phyloP scores from a whole-genome alignment of 2,888 invertebrate genomes.

The Mythimna loreyi region DNA sequence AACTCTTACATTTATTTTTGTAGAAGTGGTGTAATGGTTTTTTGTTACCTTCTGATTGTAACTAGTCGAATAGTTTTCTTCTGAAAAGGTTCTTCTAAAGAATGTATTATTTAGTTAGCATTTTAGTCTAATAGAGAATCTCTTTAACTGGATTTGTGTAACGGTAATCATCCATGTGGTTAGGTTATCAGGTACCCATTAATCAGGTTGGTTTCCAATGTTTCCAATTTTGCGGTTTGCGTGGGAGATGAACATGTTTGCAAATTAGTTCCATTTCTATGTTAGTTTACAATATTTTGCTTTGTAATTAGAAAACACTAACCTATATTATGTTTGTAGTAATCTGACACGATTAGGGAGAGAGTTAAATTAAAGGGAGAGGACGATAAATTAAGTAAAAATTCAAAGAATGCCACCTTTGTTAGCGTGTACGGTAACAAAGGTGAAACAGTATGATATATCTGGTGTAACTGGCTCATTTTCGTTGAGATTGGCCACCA shows the following conservation, averaged over 20 bases:
- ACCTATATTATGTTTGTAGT: not conserved
- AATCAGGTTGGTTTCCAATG: conserved; percentile 9
- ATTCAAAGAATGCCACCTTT: no score
- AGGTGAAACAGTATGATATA: no score
- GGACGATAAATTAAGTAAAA: no score
- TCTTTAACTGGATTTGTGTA: conserved; percentile 10
- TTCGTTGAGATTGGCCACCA: no score
- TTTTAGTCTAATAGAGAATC: conserved; percentile 9
- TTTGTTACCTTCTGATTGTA: conserved; percentile 11
- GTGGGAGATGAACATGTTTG: conserved; percentile 4
- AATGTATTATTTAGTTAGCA: not conserved
- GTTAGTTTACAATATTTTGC: not conserved
- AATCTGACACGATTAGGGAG: no score
- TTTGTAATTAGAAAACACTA: not conserved
- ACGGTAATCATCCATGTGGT: not conserved
- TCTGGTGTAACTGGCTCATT: no score
- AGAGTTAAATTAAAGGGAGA: no score
- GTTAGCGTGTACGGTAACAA: no score
- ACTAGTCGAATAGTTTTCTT: conserved; percentile 17
- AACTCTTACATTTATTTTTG: not conserved
- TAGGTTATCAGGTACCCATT: conserved; percentile 11
- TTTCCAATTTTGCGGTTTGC: conserved; percentile 3
- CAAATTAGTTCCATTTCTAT: not conserved
- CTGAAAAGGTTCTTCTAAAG: not conserved
- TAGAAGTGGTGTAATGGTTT: not conserved